Conservation (phyloP, 2,797 vertebrate species). For the Synaphobranchus kaupii region DNA sequence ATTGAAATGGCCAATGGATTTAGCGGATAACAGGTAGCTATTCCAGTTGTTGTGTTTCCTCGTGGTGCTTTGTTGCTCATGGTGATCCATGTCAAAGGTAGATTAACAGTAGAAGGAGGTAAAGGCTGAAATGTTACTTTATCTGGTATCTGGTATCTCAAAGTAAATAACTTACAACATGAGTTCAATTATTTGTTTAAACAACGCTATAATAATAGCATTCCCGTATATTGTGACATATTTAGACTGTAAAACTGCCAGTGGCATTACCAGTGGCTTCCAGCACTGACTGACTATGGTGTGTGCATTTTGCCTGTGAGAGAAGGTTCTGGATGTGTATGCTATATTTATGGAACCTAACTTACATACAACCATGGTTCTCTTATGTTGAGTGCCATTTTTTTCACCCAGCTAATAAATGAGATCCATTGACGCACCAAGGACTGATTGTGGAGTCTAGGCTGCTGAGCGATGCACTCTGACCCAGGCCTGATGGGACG, state of each 20-base stretch:
- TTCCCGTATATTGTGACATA: neutral
- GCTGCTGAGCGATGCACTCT: neutral
- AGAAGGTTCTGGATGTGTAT: neutral
- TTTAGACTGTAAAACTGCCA: neutral
- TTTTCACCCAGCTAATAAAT: neutral
- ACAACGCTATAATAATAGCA: neutral
- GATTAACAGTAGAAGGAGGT: neutral
- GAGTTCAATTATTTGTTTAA: neutral
- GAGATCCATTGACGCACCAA: neutral
- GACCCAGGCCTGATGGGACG: neutral
- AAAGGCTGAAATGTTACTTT: neutral
- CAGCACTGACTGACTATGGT: neutral
- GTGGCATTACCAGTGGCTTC: neutral
- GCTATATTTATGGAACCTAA: neutral
- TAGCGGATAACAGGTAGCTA: neutral
- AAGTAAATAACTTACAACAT: neutral
- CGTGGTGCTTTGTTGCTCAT: neutral
- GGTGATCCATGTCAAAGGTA: neutral
- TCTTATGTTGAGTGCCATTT: neutral
- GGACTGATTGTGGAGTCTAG: neutral
- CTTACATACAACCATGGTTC: neutral
- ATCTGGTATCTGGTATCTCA: no score
- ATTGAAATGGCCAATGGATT: neutral
- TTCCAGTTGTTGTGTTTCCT: neutral
- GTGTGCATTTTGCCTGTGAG: neutral